Conservation (phyloP, 2,888 invertebrate genomes). For the Zhuqinia jingwanae region DNA sequence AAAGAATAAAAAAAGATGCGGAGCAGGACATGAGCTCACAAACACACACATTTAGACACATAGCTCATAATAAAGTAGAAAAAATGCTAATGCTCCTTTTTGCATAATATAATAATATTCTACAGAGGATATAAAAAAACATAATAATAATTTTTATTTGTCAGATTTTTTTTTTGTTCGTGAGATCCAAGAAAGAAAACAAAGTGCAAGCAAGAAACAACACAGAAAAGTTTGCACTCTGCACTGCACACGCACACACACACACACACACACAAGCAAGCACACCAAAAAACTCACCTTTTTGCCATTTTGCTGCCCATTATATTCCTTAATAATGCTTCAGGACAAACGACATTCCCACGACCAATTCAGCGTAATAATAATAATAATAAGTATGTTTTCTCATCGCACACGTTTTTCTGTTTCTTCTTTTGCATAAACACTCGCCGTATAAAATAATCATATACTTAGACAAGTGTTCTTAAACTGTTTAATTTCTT, state of each 20-base stretch:
- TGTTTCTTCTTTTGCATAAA: no score
- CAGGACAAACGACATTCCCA: constrained; percentile 62
- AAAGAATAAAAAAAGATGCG: constrained; percentile 3
- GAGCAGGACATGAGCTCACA: constrained; percentile 45
- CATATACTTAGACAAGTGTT: not conserved
- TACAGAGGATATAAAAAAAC: not conserved
- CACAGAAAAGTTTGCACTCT: not conserved
- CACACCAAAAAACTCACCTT: no score
- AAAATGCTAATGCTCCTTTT: not conserved
- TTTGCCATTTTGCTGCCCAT: constrained; percentile 31
- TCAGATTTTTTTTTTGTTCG: not conserved
- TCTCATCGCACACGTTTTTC: constrained; percentile 22
- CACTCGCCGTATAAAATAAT: not conserved
- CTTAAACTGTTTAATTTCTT: constrained; percentile 42
- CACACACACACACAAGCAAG: no score
- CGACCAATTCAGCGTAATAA: constrained; percentile 41
- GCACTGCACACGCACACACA: not conserved
- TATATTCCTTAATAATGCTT: constrained; percentile 40
- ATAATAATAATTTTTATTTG: constrained; percentile 29
- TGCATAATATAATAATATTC: no score
- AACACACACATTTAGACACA: no score
- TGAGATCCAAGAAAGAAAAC: constrained; percentile 32
- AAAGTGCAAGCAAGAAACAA: not conserved
- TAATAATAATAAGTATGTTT: no score
- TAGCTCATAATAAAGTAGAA: constrained; percentile 13